Evolutionary conservation across 2,113 vertebrate genomes (phyloP), one percentile per base, ranked within the genome.

Genomic region (Catharus bicknelli): DNA sequence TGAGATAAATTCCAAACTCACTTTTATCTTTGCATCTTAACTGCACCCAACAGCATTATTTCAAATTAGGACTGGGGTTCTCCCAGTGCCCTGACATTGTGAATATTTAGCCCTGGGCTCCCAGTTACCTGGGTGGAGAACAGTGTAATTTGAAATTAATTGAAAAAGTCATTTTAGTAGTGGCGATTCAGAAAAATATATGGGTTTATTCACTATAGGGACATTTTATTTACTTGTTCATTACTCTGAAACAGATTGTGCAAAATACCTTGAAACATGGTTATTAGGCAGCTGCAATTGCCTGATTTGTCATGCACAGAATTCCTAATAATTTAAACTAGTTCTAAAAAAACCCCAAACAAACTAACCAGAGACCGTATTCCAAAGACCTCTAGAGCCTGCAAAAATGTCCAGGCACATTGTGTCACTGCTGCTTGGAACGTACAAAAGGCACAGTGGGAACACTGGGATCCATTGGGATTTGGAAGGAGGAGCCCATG

Each of bases 401-500:
- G 38, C 10, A 50, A 54, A 86, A 58, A n/a, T 18, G 10, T 20
- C 34, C 12, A 42, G 61, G 16, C 26, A 17, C 26, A 17, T 6
- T 8, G n/a, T 13, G 14, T 10, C 45, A 21, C 29, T 26, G 38
- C 25, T 45, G 47, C 61, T 38, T 30, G 47, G 18, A 42, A 22
- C 2, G 23, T 2, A 10, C 10, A 43, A 51, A 59, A 43, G 23
- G 10, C 29, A 36, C 34, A 32, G 20, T 0, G 4, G 9, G 27
- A 68, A n/a, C n/a, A 16, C 1, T 57, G 40, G 20, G 34, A 51
- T 42, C 13, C 32, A 0, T 3, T 1, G 3, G 26, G 40, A 57
- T 32, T 2, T 6, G 20, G 30, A 53, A 59, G 55, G 9, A 78
- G 25, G 43, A 79, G 6, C 1, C 6, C 0, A 0, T 4, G 26